Conservation (phyloP, 2,888 invertebrate genomes). For the Hydropsyche betteni region DNA sequence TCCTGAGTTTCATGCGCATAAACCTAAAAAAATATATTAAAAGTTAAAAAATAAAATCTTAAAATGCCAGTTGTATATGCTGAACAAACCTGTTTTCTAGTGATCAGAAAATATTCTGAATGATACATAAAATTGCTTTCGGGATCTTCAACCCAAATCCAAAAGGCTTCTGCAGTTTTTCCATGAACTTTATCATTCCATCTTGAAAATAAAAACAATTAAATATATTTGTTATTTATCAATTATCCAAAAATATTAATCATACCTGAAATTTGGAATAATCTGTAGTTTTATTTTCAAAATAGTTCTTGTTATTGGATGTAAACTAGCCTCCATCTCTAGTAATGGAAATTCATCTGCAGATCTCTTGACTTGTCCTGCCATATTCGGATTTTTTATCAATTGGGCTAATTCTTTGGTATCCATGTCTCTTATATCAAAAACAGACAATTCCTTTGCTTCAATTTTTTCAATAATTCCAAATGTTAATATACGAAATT, state of each 20-base stretch:
- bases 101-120: conserved; percentile 88
- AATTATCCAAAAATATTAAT: background rate
- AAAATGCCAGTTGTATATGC: background rate
- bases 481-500: conserved; percentile 79
- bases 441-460: conserved; percentile 76
- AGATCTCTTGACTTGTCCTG: conserved; percentile 79
- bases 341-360: conserved; percentile 87
- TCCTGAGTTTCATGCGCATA: conserved; percentile 79
- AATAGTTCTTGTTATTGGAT: conserved; percentile 95
- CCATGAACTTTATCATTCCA: conserved; percentile 95
- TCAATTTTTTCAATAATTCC: conserved; percentile 87
- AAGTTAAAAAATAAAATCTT: conserved; percentile 7
- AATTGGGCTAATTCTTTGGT: conserved; percentile 82
- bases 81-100: conserved; percentile 75
- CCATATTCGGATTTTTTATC: conserved; percentile 80
- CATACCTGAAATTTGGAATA: conserved; percentile 71
- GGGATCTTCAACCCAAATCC: conserved; percentile 98
- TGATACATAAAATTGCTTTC: conserved; percentile 95
- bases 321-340: conserved; percentile 83
- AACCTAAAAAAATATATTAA: conserved; percentile 62
- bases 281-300: conserved; percentile 83
- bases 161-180: conserved; percentile 88
- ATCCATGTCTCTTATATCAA: conserved; percentile 86
- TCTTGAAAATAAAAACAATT: conserved; percentile 55
- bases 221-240: background rate